Evolutionary conservation across 2,797 vertebrate species (phyloP), one percentile per base, ranked within the genome.

Genomic region (Parauchenoglanis ngamensis): DNA sequence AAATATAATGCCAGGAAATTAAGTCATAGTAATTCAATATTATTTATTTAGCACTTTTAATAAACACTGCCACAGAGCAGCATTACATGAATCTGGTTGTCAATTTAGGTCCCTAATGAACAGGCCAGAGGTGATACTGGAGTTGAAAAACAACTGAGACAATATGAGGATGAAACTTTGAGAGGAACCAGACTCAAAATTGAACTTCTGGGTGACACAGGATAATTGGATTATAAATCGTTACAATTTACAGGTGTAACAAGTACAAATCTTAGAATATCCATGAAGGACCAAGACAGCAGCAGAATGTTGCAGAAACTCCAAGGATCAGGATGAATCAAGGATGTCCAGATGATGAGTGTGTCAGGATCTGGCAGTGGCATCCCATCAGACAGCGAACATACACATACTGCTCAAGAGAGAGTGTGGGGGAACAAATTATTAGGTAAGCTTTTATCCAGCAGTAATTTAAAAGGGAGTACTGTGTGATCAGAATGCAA

Each of bases 1-100:
- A 83, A 70, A 81, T 72, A 46, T 72, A 85, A 83, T 78, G n/a
- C 61, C 46, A 12, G 63, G 63, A 81, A 81, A 61, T 31, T 11
- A 77, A 54, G n/a, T 28, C 23, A 11, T 56, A 56, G 17, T 12
- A 12, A 57, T 79, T 35, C 17, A 2, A 23, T 46, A 46, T 44
- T 46, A 44, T 63, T 65, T 46, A 12, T 81, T 63, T 63, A 46
- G 35, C 59, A 23, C n/a, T 65, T 46, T 67, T 6, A 67, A 65
- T 19, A 44, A 57, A 28, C 59, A 19, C 23, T 61, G 12, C 23
- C 3, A 21, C 54, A 80, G 61, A 80, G 35, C n/a, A 17, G 7
- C 75, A 23, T 31, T 57, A 35, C 54, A 5, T 8, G 40, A 25
- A 40, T 40, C 11, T 13, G 21, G 56, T 23, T 40, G 31, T 13